A percentile compares a stretch with the other conserved stretches of the same genome.
Conservation (phyloP, 2,888 invertebrate species). For the Lithodes maja region DNA sequence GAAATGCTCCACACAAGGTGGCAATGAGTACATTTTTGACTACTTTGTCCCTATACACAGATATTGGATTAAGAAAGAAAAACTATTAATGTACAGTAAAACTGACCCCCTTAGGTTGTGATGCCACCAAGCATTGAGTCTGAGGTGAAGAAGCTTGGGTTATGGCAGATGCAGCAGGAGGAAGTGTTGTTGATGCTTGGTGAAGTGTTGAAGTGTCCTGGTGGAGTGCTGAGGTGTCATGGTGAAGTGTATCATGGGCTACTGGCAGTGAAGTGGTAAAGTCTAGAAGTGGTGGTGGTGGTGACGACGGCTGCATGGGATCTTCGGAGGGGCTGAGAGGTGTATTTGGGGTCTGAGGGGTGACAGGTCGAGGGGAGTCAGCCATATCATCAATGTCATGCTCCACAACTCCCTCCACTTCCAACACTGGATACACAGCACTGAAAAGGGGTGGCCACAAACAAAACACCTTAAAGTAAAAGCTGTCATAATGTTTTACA, state of each 20-base stretch:
- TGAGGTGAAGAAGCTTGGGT: background rate
- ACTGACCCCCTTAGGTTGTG: background rate
- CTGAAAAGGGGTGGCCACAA: background rate
- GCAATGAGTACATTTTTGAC: too few species aligned
- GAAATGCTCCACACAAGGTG: too few species aligned
- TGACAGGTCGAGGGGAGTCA: constrained; percentile 39
- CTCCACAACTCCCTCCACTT: constrained; percentile 52
- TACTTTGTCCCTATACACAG: too few species aligned
- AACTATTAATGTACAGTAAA: background rate
- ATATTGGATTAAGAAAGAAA: too few species aligned
- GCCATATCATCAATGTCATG: constrained; percentile 29
- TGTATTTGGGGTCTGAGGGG: constrained; percentile 61
- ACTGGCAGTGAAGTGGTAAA: constrained; percentile 39
- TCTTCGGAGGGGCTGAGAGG: constrained; percentile 47
- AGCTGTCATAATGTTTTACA: too few species aligned
- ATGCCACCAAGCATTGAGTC: background rate
- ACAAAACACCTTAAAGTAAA: too few species aligned
- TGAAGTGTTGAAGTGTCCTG: too few species aligned
- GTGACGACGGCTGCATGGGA: constrained; percentile 12
- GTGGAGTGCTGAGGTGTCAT: background rate
- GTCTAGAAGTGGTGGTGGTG: constrained; percentile 31
- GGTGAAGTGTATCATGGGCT: background rate
- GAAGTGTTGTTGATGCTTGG: too few species aligned
- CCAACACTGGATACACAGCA: constrained; percentile 57
- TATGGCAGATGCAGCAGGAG: background rate